These are phyloP conservation scores for Delphinus delphis DNA, from an alignment of 2,113 vertebrate species.

Conservation along the genomic window DNA sequence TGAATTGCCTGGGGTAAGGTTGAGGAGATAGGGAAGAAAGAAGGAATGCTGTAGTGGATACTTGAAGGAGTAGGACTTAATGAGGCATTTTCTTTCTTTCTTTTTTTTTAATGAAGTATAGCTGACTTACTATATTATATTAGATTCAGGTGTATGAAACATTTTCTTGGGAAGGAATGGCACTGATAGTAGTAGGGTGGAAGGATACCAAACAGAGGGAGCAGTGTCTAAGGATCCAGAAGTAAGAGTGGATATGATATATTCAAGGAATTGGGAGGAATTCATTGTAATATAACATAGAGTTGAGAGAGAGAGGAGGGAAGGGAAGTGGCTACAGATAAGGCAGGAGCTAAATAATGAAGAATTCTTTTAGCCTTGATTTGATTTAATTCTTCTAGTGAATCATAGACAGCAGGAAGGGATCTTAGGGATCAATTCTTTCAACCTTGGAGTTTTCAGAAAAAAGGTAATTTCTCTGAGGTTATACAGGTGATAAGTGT, in stretches of 20 bases:
- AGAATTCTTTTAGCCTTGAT: not conserved
- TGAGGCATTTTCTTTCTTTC: not conserved
- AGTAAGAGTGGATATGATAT: not conserved
- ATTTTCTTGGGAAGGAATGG: not conserved
- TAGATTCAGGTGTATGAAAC: not conserved
- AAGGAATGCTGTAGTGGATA: not conserved
- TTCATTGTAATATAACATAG: not conserved
- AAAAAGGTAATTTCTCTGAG: conserved; percentile 5
- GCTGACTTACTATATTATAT: not conserved
- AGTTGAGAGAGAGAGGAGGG: not conserved
- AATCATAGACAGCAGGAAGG: not conserved
- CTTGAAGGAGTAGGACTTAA: not conserved
- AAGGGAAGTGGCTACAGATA: not conserved
- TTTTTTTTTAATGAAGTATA: not conserved
- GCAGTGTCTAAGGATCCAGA: not conserved
- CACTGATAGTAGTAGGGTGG: not conserved
- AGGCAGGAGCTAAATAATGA: not conserved
- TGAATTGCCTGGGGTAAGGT: not conserved
- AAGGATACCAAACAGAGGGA: not conserved
- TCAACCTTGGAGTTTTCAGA: not conserved
- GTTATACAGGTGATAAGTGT: not conserved
- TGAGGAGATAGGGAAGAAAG: not conserved
- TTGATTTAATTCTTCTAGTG: conserved; percentile 24
- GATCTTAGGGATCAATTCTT: not conserved
- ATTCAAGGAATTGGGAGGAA: not conserved